Evolutionary conservation across 2,888 invertebrate genomes (phyloP), one percentile per base, ranked within the genome.

Genomic region (Sthenelais limicola): DNA sequence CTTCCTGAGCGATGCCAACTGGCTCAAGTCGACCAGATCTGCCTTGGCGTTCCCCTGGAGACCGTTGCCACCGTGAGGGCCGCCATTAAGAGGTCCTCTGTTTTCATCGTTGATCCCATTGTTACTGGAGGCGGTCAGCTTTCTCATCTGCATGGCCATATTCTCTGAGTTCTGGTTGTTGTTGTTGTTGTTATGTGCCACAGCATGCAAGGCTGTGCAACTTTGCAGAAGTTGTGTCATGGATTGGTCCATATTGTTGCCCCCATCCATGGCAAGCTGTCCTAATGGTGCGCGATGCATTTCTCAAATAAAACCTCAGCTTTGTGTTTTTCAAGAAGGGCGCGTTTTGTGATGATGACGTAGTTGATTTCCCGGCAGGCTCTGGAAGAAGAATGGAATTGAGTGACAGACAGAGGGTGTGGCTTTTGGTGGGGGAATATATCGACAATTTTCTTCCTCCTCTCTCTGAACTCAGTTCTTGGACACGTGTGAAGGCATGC

Each of bases 371-470:
- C 62, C 62, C 38, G 62, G 62, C 62, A 62, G 35, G 54, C 38
- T 9, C n/a, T 62, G 24, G 62, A 15, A 26, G n/a, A 24, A 62
- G n/a, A n/a, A n/a, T n/a, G 38, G 62, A 62, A 62, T 38, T 62
- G 62, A 62, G 38, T 62, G 62, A 62, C 62, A 62, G 62, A 38
- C 35, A n/a, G 35, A n/a, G n/a, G n/a, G n/a, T n/a, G n/a, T n/a
- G n/a, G n/a, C n/a, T n/a, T n/a, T n/a, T n/a, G n/a, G n/a, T n/a
- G n/a, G n/a, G n/a, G n/a, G n/a, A n/a, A n/a, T n/a, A n/a, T n/a
- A n/a, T n/a, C n/a, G n/a, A n/a, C n/a, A n/a, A n/a, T n/a, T n/a
- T n/a, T n/a, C n/a, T n/a, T n/a, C n/a, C n/a, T n/a, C n/a, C n/a
- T n/a, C n/a, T n/a, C n/a, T n/a, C n/a, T n/a, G n/a, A n/a, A n/a